Evolutionary conservation across 2,888 invertebrate species (phyloP).

Genomic region (Drosophila algonquin): DNA sequence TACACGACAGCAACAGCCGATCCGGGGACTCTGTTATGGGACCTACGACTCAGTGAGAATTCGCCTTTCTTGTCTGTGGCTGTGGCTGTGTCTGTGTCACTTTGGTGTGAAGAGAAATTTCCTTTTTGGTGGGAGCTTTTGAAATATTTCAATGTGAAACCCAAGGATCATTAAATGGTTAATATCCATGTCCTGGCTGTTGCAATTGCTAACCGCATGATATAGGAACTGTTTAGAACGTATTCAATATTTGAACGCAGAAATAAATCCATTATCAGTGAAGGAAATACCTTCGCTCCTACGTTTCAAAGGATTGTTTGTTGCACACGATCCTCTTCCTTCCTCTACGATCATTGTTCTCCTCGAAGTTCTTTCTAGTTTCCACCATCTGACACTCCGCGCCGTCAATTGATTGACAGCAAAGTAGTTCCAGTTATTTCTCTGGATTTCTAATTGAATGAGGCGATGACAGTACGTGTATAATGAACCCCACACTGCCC

Average conservation of each 20-base stretch:
- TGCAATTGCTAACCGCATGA: neutral
- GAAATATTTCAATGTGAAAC: slow-evolving; percentile 12
- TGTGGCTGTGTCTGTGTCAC: neutral
- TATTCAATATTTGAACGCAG: no score
- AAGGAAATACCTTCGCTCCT: no score
- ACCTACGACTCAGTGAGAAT: slow-evolving; percentile 38
- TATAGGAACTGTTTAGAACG: neutral
- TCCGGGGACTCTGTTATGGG: slow-evolving; percentile 42
- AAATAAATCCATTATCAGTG: no score
- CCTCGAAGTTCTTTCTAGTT: neutral
- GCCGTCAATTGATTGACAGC: slow-evolving; percentile 18
- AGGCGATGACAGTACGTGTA: slow-evolving; percentile 63
- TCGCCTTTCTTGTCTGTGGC: slow-evolving; percentile 7
- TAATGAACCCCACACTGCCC: slow-evolving; percentile 60
- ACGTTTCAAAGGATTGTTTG: no score
- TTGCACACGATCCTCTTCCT: no score
- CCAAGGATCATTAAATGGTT: slow-evolving; percentile 23
- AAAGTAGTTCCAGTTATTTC: slow-evolving; percentile 9
- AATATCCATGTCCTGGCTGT: neutral
- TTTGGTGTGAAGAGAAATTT: slow-evolving; percentile 44
- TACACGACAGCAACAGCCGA: slow-evolving; percentile 50
- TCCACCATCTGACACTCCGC: neutral
- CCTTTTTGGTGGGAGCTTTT: slow-evolving; percentile 31
- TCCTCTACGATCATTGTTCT: no score
- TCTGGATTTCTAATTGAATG: slow-evolving; percentile 31